These are phyloP conservation scores for Lophius piscatorius DNA, from an alignment of 2,113 vertebrate genomes.

Conservation along the genomic window DNA sequence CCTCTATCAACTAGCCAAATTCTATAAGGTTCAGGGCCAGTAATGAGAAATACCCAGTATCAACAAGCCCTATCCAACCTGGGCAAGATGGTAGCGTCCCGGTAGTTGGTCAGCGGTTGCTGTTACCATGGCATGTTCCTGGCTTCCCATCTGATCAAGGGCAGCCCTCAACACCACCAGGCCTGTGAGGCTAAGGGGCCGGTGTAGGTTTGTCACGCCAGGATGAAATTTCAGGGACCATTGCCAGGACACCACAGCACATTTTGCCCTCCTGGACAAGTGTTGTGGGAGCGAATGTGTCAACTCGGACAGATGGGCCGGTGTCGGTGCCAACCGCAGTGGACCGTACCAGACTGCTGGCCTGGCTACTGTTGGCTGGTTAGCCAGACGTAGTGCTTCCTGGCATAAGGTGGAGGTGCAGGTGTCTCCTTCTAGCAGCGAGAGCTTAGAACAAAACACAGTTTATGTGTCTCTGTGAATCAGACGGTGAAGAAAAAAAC, in stretches of 20 bases:
- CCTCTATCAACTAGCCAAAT: conserved; percentile 27
- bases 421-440: conserved; percentile 65
- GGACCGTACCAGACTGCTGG: conserved; percentile 72
- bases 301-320: conserved; percentile 78
- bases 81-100: conserved; percentile 69
- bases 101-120: conserved; percentile 70
- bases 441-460: conserved; percentile 30
- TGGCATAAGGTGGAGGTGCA: conserved; percentile 65
- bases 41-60: conserved; percentile 57
- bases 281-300: conserved; percentile 69
- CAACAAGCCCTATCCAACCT: conserved; percentile 57
- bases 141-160: conserved; percentile 64
- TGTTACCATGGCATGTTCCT: conserved; percentile 74
- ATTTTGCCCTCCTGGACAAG: conserved; percentile 75
- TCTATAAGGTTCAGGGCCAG: conserved; percentile 39
- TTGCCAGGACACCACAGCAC: conserved; percentile 72
- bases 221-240: conserved; percentile 77
- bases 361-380: conserved; percentile 57
- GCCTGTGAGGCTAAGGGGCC: conserved; percentile 54
- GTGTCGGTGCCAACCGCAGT: conserved; percentile 69
- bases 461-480: conserved; percentile 17
- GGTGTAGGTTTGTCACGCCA: conserved; percentile 68
- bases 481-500: conserved; percentile 2
- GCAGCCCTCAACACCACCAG: conserved; percentile 57
- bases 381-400: conserved; percentile 50